Conservation (phyloP, 2,797 vertebrate species). For the Antrozous pallidus region DNA sequence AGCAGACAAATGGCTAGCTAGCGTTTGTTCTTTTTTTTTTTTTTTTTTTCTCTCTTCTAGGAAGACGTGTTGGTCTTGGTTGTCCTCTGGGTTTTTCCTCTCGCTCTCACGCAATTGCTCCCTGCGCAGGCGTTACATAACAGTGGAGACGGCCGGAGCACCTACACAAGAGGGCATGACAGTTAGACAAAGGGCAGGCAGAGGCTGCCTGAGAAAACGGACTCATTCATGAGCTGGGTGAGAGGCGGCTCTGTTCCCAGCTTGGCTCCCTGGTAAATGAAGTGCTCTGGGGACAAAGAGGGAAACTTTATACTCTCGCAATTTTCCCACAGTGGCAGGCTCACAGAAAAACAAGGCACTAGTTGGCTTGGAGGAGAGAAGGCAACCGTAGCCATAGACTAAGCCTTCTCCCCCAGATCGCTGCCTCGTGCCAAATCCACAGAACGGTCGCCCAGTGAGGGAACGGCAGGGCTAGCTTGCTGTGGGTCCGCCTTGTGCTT, state of each 20-base stretch:
- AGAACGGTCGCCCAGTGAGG: slow-evolving; percentile 82
- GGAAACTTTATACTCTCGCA: slow-evolving; percentile 87
- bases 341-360: slow-evolving; percentile 77
- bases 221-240: slow-evolving; percentile 71
- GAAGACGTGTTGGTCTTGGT: slow-evolving; percentile 31
- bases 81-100: slow-evolving; percentile 28
- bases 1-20: slow-evolving; percentile 5
- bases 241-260: slow-evolving; percentile 63
- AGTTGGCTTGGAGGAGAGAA: slow-evolving; percentile 69
- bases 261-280: slow-evolving; percentile 63
- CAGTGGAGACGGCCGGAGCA: slow-evolving; percentile 44
- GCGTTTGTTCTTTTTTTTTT: not conserved
- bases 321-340: slow-evolving; percentile 85
- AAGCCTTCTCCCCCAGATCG: slow-evolving; percentile 79
- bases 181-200: slow-evolving; percentile 68
- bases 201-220: slow-evolving; percentile 41
- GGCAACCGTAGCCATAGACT: slow-evolving; percentile 81
- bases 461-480: slow-evolving; percentile 78
- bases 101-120: slow-evolving; percentile 32
- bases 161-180: slow-evolving; percentile 69
- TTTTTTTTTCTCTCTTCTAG: not conserved
- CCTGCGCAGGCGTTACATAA: slow-evolving; percentile 68
- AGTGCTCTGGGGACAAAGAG: slow-evolving; percentile 70
- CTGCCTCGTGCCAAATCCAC: slow-evolving; percentile 81
- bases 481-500: slow-evolving; percentile 21